Conservation (phyloP, 2,888 invertebrate species). For the Lydus trimaculatus region DNA sequence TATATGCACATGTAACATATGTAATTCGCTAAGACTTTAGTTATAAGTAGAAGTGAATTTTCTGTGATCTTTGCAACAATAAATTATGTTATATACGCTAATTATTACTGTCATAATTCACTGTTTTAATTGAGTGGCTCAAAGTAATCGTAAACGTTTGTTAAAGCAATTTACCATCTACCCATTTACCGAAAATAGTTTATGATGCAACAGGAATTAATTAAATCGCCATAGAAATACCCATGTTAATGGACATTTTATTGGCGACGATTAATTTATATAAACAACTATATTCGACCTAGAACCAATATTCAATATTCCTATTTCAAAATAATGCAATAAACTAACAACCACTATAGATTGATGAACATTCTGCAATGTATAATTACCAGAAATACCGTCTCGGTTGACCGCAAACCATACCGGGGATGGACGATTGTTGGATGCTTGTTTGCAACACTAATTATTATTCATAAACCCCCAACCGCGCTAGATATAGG, state of each 20-base stretch:
- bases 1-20: conserved; percentile 35
- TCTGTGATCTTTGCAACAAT: conserved; percentile 54
- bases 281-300: conserved; percentile 7
- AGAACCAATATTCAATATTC: neutral
- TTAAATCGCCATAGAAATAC: conserved; percentile 24
- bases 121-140: conserved; percentile 51
- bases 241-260: conserved; percentile 25
- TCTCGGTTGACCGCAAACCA: conserved; percentile 51
- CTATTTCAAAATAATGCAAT: conserved; percentile 1
- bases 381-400: conserved; percentile 36
- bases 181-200: conserved; percentile 26
- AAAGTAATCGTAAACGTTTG: conserved; percentile 51
- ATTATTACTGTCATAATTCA: conserved; percentile 56
- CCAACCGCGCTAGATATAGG: conserved; percentile 57
- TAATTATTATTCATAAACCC: conserved; percentile 62
- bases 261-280: conserved; percentile 8
- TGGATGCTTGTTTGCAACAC: conserved; percentile 59
- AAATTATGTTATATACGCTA: conserved; percentile 52
- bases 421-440: conserved; percentile 50
- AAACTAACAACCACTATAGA: neutral
- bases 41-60: conserved; percentile 46
- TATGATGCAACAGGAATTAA: conserved; percentile 31
- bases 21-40: conserved; percentile 35
- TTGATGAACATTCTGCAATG: conserved; percentile 24
- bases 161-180: conserved; percentile 33